phyloP scores from a whole-genome alignment of 2,888 invertebrate genomes.

The Polyploca ridens region DNA sequence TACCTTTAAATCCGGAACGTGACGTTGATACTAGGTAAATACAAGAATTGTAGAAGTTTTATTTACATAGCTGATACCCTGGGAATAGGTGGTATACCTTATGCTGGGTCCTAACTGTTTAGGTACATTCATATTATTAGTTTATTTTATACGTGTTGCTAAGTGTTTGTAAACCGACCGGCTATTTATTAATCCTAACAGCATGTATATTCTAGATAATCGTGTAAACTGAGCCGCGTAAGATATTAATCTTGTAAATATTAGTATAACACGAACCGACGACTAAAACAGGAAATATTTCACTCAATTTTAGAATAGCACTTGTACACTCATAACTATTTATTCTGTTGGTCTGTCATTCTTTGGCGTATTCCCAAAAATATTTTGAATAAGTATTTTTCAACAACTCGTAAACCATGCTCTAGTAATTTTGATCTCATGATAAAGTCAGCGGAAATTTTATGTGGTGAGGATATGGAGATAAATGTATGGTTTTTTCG shows the following conservation, averaged over 20 bases:
- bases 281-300: constrained; percentile 44
- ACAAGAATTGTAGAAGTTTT: no score
- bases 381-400: constrained; percentile 10
- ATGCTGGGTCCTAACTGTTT: not conserved
- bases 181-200: constrained; percentile 2
- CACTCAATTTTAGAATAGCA: constrained; percentile 45
- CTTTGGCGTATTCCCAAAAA: constrained; percentile 45
- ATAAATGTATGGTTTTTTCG: no score
- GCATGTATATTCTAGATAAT: not conserved
- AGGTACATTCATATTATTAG: not conserved
- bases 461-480: no score
- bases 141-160: not conserved
- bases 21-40: no score
- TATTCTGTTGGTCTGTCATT: constrained; percentile 42
- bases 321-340: constrained; percentile 37
- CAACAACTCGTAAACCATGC: not conserved
- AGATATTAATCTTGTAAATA: constrained; percentile 40
- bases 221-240: constrained; percentile 21
- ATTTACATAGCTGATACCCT: no score
- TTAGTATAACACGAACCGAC: constrained; percentile 15
- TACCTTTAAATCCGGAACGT: no score
- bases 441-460: not conserved
- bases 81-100: no score
- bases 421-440: not conserved
- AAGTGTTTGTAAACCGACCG: not conserved